A percentile compares a stretch with the other conserved stretches of the same genome.
Evolutionary conservation across 1,140 invertebrate genomes (phyloP).

Genomic region (Papilio polyxenes): DNA sequence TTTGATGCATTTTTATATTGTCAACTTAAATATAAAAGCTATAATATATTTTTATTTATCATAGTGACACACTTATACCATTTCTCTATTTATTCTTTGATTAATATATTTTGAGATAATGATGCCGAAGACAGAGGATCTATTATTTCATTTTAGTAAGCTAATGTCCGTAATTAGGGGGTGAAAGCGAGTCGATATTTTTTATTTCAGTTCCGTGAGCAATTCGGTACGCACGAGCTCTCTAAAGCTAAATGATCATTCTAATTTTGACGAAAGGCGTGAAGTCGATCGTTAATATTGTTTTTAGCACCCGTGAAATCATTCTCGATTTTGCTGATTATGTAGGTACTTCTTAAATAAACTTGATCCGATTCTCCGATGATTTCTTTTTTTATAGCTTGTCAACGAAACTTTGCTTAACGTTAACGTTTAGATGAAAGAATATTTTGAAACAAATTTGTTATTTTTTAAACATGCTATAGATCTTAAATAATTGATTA

Average conservation of each 20-base stretch:
- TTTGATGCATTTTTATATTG: background rate
- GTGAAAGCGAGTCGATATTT: conserved; percentile 57
- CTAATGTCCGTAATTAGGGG: conserved; percentile 68
- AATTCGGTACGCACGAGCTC: conserved; percentile 53
- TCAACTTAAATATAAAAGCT: background rate
- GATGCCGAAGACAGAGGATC: conserved; percentile 13
- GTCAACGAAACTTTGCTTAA: background rate
- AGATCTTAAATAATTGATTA: conserved; percentile 29
- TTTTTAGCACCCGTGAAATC: conserved; percentile 23
- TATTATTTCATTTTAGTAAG: conserved; percentile 53
- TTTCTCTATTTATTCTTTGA: background rate
- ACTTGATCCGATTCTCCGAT: background rate
- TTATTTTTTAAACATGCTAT: background rate
- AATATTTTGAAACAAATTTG: background rate
- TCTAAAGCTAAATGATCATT: conserved; percentile 39
- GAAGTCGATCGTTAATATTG: conserved; percentile 32
- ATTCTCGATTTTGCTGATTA: conserved; percentile 1
- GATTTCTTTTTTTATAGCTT: background rate
- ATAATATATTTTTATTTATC: conserved; percentile 7
- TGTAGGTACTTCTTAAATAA: conserved; percentile 10
- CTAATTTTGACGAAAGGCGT: conserved; percentile 48
- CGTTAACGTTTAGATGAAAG: background rate
- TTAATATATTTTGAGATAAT: background rate
- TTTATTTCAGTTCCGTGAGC: conserved; percentile 58
- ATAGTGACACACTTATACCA: conserved; percentile 9